Conservation (phyloP, 2,113 vertebrate genomes). For the Odontesthes bonariensis region DNA sequence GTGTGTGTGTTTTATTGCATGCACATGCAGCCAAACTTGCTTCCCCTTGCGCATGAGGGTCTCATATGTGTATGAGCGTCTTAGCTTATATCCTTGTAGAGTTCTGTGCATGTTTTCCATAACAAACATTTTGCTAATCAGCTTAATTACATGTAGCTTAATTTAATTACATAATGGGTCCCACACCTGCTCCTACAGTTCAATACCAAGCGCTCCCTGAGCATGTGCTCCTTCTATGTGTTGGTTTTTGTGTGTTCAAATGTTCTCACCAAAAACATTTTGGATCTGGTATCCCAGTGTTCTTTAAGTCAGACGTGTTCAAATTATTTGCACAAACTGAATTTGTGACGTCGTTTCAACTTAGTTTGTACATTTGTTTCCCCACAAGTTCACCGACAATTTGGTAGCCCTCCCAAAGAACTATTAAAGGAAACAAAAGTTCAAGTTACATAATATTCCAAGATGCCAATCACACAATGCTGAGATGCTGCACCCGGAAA, state of each 20-base stretch:
- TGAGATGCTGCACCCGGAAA: too few species aligned
- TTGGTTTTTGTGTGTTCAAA: slow-evolving; percentile 1
- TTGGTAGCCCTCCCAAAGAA: too few species aligned
- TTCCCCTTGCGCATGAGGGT: not conserved
- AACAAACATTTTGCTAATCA: slow-evolving; percentile 3
- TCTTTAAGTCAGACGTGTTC: not conserved
- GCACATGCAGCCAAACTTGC: not conserved
- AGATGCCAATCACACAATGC: too few species aligned
- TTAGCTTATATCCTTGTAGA: not conserved
- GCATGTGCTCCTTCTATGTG: not conserved
- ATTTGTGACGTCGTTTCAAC: not conserved
- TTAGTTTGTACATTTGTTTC: not conserved
- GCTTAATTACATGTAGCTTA: slow-evolving; percentile 12
- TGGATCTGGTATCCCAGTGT: not conserved
- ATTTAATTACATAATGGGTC: slow-evolving; percentile 3
- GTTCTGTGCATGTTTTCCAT: slow-evolving; percentile 2
- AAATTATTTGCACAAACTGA: not conserved
- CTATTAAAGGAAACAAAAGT: too few species aligned
- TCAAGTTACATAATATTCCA: too few species aligned
- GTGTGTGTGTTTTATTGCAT: slow-evolving; percentile 5
- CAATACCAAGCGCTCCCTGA: not conserved
- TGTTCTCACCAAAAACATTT: not conserved
- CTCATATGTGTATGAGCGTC: slow-evolving; percentile 1
- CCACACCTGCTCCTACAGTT: slow-evolving; percentile 9
- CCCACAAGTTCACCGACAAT: too few species aligned